A percentile compares a stretch with the other conserved stretches of the same genome.
Evolutionary conservation across 2,113 vertebrate species (phyloP).

Genomic region (Synodontis membranacea): DNA sequence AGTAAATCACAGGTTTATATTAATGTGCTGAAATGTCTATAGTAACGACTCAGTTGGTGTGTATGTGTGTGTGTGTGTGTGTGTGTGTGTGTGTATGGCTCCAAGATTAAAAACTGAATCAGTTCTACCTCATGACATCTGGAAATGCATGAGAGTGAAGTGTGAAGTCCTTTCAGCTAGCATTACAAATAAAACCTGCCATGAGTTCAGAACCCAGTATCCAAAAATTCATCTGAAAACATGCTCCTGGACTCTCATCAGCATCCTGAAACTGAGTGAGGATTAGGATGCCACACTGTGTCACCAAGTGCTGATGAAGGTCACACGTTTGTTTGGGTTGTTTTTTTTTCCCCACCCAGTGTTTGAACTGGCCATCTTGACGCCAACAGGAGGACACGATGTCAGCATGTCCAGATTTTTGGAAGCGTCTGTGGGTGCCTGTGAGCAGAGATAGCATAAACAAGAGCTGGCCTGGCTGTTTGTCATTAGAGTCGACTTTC

Average conservation of each 20-base stretch:
- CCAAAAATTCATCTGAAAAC: not conserved
- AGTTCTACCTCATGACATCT: not conserved
- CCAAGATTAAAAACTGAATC: not conserved
- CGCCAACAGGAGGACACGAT: not conserved
- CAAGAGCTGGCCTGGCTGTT: not conserved
- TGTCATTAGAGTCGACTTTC: not conserved
- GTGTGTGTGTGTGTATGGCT: not conserved
- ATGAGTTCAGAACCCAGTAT: not conserved
- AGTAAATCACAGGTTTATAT: not conserved
- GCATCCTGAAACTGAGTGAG: not conserved
- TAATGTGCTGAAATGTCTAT: not conserved
- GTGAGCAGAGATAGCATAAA: slow-evolving; percentile 14
- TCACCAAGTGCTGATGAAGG: not conserved
- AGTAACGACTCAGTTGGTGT: not conserved
- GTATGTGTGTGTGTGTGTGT: not conserved
- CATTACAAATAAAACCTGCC: not conserved
- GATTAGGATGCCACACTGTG: slow-evolving; percentile 17
- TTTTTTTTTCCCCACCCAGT: not conserved
- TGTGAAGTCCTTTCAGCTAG: not conserved
- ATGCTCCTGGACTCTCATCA: not conserved
- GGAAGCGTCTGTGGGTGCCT: not conserved
- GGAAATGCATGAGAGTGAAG: not conserved
- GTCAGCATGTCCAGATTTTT: slow-evolving; percentile 9
- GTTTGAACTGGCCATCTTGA: not conserved
- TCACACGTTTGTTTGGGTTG: not conserved